Evolutionary conservation across 2,888 invertebrate species (phyloP).

Genomic region (Agrilus biguttatus): DNA sequence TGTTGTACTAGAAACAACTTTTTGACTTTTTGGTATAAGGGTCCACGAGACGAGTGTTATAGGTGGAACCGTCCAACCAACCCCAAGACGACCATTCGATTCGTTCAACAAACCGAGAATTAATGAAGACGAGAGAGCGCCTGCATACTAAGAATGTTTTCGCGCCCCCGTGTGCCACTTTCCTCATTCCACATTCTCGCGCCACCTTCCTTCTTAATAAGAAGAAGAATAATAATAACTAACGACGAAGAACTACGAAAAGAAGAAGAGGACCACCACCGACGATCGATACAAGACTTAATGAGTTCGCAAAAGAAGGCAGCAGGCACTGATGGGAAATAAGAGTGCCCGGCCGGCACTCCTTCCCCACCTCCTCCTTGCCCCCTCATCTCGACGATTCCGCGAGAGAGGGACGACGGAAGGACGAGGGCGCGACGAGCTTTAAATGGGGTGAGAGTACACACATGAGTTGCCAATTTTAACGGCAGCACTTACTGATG

Average conservation of each 20-base stretch:
- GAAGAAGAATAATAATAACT: too few species aligned
- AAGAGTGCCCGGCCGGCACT: conserved; percentile 11
- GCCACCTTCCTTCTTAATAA: neutral
- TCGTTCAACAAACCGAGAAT: conserved; percentile 25
- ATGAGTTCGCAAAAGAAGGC: conserved; percentile 30
- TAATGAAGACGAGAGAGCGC: conserved; percentile 20
- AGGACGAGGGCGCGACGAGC: conserved; percentile 9
- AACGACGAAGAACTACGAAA: conserved; percentile 23
- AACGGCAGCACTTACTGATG: conserved; percentile 1
- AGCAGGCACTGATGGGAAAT: conserved; percentile 17
- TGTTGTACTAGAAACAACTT: too few species aligned
- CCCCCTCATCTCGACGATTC: neutral
- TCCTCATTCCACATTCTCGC: neutral
- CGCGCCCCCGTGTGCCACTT: neutral
- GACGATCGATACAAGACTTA: conserved; percentile 28
- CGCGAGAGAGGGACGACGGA: neutral
- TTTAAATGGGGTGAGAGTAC: conserved; percentile 13
- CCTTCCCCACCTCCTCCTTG: neutral
- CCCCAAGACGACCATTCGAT: conserved; percentile 21
- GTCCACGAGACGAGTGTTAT: too few species aligned
- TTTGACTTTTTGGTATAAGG: too few species aligned
- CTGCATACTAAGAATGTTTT: conserved; percentile 23
- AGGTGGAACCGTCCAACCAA: too few species aligned
- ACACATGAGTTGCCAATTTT: conserved; percentile 10
- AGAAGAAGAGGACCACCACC: conserved; percentile 19